Conservation (phyloP, 2,797 vertebrate genomes). For the Streptopelia turtur region DNA sequence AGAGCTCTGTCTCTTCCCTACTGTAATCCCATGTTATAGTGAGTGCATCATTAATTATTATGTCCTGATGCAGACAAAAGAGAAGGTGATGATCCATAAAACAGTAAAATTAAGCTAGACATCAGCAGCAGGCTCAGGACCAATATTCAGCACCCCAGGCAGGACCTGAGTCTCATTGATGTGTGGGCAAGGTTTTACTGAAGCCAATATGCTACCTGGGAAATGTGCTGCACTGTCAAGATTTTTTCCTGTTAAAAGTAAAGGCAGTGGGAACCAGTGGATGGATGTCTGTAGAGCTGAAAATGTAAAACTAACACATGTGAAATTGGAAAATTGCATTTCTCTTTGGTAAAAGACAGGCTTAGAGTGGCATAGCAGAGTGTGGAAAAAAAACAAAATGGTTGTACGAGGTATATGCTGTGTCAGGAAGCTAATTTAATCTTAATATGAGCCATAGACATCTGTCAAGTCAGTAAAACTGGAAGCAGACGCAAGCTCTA, state of each 20-base stretch:
- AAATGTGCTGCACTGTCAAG: background rate
- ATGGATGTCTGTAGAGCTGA: background rate
- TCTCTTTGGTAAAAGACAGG: background rate
- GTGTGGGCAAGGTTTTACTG: background rate
- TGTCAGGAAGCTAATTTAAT: conserved; percentile 54
- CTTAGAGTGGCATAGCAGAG: background rate
- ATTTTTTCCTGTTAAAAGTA: background rate
- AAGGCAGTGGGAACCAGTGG: background rate
- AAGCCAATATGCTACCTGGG: background rate
- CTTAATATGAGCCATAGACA: conserved; percentile 41
- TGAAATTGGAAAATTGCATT: background rate
- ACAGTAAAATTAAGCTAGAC: background rate
- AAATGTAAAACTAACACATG: background rate
- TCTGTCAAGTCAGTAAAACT: conserved; percentile 39
- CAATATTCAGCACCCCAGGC: background rate
- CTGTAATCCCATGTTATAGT: background rate
- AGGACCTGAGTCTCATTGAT: rapidly evolving
- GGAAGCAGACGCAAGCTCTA: background rate
- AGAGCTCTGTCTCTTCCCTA: background rate
- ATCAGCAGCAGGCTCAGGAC: background rate
- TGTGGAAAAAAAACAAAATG: background rate
- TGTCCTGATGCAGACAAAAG: background rate
- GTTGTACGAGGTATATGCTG: background rate
- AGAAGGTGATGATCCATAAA: background rate
- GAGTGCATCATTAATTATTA: background rate